phyloP scores from a whole-genome alignment of 1,140 invertebrate species.

The Idris sp. region DNA sequence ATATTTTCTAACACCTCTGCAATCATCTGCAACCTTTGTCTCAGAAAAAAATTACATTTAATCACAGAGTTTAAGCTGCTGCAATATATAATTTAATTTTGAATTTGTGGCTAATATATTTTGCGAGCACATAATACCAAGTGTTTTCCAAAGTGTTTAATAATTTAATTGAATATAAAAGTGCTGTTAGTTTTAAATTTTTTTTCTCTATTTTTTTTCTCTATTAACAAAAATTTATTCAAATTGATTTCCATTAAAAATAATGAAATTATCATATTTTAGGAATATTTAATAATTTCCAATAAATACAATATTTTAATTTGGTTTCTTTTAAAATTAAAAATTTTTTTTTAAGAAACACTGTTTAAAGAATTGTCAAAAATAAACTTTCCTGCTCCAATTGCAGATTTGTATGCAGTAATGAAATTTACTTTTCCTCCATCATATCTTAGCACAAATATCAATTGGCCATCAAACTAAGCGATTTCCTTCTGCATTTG shows the following conservation, averaged over 20 bases:
- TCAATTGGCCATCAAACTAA: slow-evolving; percentile 29
- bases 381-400: too few relatives aligned
- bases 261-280: too few relatives aligned
- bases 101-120: slow-evolving; percentile 31
- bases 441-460: slow-evolving; percentile 11
- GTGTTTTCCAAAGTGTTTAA: slow-evolving; percentile 24
- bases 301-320: too few relatives aligned
- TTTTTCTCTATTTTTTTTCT: slow-evolving; percentile 1
- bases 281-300: too few relatives aligned
- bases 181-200: slow-evolving; percentile 14
- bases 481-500: slow-evolving; percentile 27
- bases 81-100: slow-evolving; percentile 37
- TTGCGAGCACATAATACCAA: slow-evolving; percentile 1
- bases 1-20: slow-evolving; percentile 26
- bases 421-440: background rate
- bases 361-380: too few relatives aligned
- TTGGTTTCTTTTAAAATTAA: too few relatives aligned
- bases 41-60: slow-evolving; percentile 27
- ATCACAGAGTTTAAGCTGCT: slow-evolving; percentile 26
- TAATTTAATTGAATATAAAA: slow-evolving; percentile 40
- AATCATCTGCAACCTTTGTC: slow-evolving; percentile 29
- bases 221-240: too few relatives aligned
- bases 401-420: too few relatives aligned
- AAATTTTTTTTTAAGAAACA: too few relatives aligned
- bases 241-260: too few relatives aligned